phyloP scores from a whole-genome alignment of 2,888 invertebrate species.

The Acronicta alni region DNA sequence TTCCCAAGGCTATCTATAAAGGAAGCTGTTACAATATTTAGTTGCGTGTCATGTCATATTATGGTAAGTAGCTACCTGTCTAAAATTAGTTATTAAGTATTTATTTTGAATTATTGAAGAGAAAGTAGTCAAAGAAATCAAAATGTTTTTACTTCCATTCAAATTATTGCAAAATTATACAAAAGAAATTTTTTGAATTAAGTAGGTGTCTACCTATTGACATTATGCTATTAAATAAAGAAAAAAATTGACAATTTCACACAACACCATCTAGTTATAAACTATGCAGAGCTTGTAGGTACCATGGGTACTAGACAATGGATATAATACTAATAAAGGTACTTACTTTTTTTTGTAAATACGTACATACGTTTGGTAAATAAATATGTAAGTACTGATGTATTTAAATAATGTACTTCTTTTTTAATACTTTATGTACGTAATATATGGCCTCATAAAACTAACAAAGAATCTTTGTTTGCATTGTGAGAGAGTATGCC shows the following conservation, averaged over 20 bases:
- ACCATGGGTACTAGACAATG: too few relatives aligned
- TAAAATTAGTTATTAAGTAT: conserved; percentile 49
- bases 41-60: too few relatives aligned
- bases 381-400: too few relatives aligned
- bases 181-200: conserved; percentile 10
- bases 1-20: conserved; percentile 54
- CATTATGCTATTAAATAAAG: not conserved
- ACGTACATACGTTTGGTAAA: too few relatives aligned
- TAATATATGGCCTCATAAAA: conserved; percentile 50
- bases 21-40: conserved; percentile 15
- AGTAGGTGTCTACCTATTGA: too few relatives aligned
- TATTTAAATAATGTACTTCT: too few relatives aligned
- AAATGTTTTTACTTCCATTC: conserved; percentile 49
- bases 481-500: conserved; percentile 68
- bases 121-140: conserved; percentile 68
- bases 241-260: too few relatives aligned
- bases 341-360: too few relatives aligned
- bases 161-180: conserved; percentile 60
- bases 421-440: conserved; percentile 6
- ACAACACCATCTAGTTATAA: too few relatives aligned
- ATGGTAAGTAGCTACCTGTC: too few relatives aligned
- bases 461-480: conserved; percentile 77
- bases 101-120: conserved; percentile 57
- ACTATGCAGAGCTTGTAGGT: too few relatives aligned
- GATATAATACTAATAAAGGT: too few relatives aligned